phyloP scores from a whole-genome alignment of 92 coral and sea anemone genomes.

The Actinernus sp. region DNA sequence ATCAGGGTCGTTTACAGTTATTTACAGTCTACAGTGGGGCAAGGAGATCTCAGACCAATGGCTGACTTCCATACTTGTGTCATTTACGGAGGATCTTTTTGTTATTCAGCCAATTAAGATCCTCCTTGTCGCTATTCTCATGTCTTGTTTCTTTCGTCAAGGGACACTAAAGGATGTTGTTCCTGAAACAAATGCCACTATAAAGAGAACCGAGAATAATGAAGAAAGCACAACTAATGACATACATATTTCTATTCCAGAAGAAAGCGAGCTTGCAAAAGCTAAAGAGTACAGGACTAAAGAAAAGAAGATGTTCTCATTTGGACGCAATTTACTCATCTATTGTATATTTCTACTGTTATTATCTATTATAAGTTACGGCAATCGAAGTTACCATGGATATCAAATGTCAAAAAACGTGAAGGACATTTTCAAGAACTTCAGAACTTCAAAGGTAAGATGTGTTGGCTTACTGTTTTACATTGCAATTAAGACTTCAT shows the following conservation, averaged over 20 bases:
- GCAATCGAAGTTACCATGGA: constrained; percentile 73
- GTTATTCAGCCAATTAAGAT: constrained; percentile 85
- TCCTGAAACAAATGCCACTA: too few relatives aligned
- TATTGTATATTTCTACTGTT: constrained; percentile 54
- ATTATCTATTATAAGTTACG: constrained; percentile 73
- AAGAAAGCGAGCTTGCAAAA: constrained; percentile 38
- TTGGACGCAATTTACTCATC: constrained; percentile 43
- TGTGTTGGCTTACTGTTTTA: too few relatives aligned
- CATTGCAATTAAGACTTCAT: too few relatives aligned
- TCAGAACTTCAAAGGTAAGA: constrained; percentile 77
- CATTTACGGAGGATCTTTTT: constrained; percentile 81
- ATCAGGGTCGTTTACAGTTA: constrained; percentile 74
- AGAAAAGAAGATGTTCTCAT: constrained; percentile 76
- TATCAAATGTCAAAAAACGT: constrained; percentile 67
- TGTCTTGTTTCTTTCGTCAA: constrained; percentile 41
- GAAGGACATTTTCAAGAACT: constrained; percentile 58
- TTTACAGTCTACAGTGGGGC: constrained; percentile 91
- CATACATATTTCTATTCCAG: too few relatives aligned
- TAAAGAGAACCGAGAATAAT: too few relatives aligned
- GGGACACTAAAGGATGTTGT: background rate
- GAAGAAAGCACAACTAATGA: too few relatives aligned
- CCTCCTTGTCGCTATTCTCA: constrained; percentile 59
- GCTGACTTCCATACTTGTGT: constrained; percentile 85
- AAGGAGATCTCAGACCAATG: constrained; percentile 80
- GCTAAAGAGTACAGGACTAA: constrained; percentile 67